Evolutionary conservation across 2,113 vertebrate genomes (phyloP), one percentile per base, ranked within the genome.

Genomic region (Anser brachyrhynchus): DNA sequence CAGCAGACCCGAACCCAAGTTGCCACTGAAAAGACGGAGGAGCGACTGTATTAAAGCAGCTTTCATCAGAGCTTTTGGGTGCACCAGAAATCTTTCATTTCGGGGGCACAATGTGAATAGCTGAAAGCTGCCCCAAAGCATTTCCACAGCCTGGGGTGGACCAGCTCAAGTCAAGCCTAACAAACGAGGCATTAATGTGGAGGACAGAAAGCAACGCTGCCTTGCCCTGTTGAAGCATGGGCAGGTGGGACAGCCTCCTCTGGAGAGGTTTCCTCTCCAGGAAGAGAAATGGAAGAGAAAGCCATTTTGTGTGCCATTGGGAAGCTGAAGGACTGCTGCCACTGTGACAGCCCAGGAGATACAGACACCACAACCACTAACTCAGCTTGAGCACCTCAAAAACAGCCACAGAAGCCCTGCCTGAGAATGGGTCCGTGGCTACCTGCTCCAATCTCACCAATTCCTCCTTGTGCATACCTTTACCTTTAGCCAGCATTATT

Each of bases 81-180:
- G 74, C 82, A 72, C 87, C 81, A 96, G 93, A 92, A 97, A 91
- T 89, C 72, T 74, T 96, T 96, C 75, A 94, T 96, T 95, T 67
- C 79, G 74, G 20, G 71, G 89, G 81, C 84, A 66, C 71, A 80
- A 28, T 58, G 35, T 66, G 82, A 91, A 88, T 35, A 73, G 87
- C 73, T 31, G 89, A 77, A 62, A 95, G 59, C 57, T 28, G 84
- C 84, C 78, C 66, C 77, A 12, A 74, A 46, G 18, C 13, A 85
- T 59, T 95, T 87, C 85, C 37, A 26, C 76, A 37, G 82, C 75
- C 87, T 79, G 70, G 72, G 71, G 82, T 89, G 82, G 82, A 74
- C 75, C 72, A 26, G 71, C 1, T 7, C 4, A 83, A 95, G 89
- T 86, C 95, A 91, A 96, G 94, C 82, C 93, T 95, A 87, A 90